Base-by-base conservation (phyloP, 2,113 vertebrate genomes). In the Pyxicephalus adspersus region DNA sequence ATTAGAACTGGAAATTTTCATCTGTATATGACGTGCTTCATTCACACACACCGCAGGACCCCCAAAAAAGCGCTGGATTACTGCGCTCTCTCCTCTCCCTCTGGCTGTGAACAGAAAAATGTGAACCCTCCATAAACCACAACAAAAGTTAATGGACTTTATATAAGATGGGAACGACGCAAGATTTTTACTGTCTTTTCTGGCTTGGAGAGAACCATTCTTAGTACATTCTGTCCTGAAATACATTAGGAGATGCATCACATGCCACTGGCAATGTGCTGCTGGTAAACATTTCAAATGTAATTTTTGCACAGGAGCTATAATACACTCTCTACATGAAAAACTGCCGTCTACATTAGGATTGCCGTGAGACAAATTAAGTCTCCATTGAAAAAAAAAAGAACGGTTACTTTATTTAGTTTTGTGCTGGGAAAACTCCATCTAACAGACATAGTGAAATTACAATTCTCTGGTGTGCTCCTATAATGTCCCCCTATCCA, bases 131-230 rank as follows among this genome's bases (percentile, higher is more conserved):
- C 45, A 38, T 25, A 76, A 63, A 60, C 73, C 61, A 60, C 72
- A 75, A 76, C 73, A 61, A 76, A 60, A 63, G 73, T 63, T 63
- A 63, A 63, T 63, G 57, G 57, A 45, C 55, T 57, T 55, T 29
- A 60, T 58, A 60, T 34, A 74, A 23, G 51, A 60, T 20, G 34
- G 17, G 55, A 58, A 58, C 58, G 52, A 60, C 58, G 29, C 54
- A 5, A 60, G 55, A 61, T 23, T 19, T 61, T 11, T 73, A n/a
- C 13, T 11, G 20, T 60, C 29, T 25, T 45, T 29, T 23, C 15
- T 58, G 22, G 20, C 28, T 31, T 31, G 20, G n/a, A 73, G 31
- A 31, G 25, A 73, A 22, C 51, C 3, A 18, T 29, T 54, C 29
- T 19, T 45, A 45, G 38, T 45, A 45, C 6, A 54, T 71, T 3